Evolutionary conservation across 37 sponge, comb jelly and placozoan genomes (phyloP), one percentile per base, ranked within the genome.

Genomic region (Eunapius fragilis): DNA sequence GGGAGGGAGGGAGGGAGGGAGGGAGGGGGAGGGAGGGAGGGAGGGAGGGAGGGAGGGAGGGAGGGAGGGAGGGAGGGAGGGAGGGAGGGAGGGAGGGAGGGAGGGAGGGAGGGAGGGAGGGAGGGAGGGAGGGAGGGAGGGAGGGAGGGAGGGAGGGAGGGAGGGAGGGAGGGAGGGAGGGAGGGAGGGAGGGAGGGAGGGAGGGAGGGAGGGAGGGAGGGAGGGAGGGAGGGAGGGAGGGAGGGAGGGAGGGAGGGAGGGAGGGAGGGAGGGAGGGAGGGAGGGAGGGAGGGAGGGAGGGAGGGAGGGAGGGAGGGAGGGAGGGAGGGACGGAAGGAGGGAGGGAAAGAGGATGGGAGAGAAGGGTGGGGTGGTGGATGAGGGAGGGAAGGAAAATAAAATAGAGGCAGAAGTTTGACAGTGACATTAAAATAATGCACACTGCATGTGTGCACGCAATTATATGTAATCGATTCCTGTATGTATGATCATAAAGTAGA

Each of bases 131-230:
- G 77, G 77, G 77, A 76, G 77, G 37, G 77, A 76, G 77, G 37
- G 77, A 76, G 77, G 37, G 77, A 76, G 77, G 77, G 77, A 76
- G 77, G 37, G 77, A 76, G 77, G 37, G 77, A 73, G 74, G 13
- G 74, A 73, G 74, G 32, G 25, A 23, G 24, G 74, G 74, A 23
- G 24, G 32, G 74, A 34, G 24, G 22, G 74, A 23, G 80, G 31
- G 49, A 38, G 80, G 58, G 79, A 77, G 79, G 79, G 79, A 77
- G 79, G 79, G 79, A 77, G 79, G 79, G 37, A 77, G 79, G 37
- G 79, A 77, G 79, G 79, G 79, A 77, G 79, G 79, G 79, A 77
- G 79, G 79, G 79, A 77, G 79, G 79, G 79, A 77, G 79, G 79
- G 79, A 77, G 79, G 79, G 79, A 77, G 79, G 79, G 79, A 77